Base-by-base conservation (phyloP, 1,140 invertebrate genomes). In the Sarcophaga bullata region DNA sequence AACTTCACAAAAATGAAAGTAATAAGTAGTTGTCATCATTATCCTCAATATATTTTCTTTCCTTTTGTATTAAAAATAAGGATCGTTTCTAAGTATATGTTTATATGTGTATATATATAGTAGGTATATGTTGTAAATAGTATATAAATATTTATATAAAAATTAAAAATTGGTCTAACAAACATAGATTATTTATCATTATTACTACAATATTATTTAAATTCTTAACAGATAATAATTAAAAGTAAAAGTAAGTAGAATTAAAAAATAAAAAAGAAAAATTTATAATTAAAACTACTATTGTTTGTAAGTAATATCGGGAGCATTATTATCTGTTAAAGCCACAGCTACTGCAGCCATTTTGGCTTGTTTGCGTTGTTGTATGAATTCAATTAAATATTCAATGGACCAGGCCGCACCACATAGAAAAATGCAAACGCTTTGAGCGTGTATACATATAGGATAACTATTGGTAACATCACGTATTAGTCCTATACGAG, bases 361-460 rank as follows among this genome's bases (percentile, higher is more conserved):
- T 17, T 80, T 80, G 47, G 54, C 15, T 11, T n/a, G 6, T 47
- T 83, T 83, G 13, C 48, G 50, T 17, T 73, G 75, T 46, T 68
- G 80, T 73, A 81, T 50, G 50, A 78, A 83, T 78, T 89, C 86
- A 17, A 93, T 86, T 62, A 92, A 89, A 86, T 94, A 95, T 86
- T 95, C 95, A 50, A 94, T 90, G 73, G 91, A 89, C 95, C 94
- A 95, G 6, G 93, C 92, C 1, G 94, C 11, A 11, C 93, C 93
- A 83, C 94, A 94, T 0, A 93, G 88, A 88, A 93, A 90, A 19
- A 95, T 95, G 81, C 95, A 91, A 2, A 92, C 90, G 62, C 94
- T 95, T 87, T 95, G 94, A 6, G 94, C 91, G 87, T 95, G 94
- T 83, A 95, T 93, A 85, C 94, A 95, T 9, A 93, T 91, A 9